A percentile compares a stretch with the other conserved stretches of the same genome.
Conservation (phyloP, 2,797 vertebrate genomes). For the Sardinella longiceps region DNA sequence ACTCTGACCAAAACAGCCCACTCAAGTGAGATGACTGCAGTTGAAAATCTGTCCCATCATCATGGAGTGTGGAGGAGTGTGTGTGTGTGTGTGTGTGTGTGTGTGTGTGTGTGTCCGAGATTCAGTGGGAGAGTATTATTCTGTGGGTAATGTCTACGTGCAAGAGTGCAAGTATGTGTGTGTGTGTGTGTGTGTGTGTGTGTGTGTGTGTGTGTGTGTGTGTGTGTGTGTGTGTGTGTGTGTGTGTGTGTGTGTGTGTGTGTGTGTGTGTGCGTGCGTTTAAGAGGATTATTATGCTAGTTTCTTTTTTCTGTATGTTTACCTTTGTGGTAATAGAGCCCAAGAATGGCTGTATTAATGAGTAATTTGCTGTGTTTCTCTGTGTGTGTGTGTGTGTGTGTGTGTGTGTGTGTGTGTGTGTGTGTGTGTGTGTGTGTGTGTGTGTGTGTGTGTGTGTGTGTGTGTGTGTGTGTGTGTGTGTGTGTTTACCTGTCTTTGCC, state of each 20-base stretch:
- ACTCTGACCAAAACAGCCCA: neutral
- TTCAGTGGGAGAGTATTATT: neutral
- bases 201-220: too few species aligned
- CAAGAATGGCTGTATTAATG: neutral
- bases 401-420: neutral
- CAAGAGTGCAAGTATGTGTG: neutral
- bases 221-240: neutral
- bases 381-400: neutral
- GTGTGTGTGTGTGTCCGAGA: neutral
- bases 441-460: neutral
- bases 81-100: neutral
- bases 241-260: neutral
- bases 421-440: neutral
- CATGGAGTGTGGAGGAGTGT: neutral
- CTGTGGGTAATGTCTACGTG: neutral
- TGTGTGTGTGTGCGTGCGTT: neutral
- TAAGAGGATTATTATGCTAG: neutral
- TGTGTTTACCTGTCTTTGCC: constrained; percentile 80
- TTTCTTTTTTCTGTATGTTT: constrained; percentile 2
- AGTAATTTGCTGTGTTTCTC: too few species aligned
- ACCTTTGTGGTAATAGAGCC: neutral
- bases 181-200: constrained; percentile 3
- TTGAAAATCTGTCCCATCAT: neutral
- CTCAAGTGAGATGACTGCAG: neutral
- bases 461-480: too few species aligned